Percentiles rank a stretch among this genome's conserved stretches.
Conservation (phyloP, 2,797 vertebrate genomes). For the Nannoperca australis region DNA sequence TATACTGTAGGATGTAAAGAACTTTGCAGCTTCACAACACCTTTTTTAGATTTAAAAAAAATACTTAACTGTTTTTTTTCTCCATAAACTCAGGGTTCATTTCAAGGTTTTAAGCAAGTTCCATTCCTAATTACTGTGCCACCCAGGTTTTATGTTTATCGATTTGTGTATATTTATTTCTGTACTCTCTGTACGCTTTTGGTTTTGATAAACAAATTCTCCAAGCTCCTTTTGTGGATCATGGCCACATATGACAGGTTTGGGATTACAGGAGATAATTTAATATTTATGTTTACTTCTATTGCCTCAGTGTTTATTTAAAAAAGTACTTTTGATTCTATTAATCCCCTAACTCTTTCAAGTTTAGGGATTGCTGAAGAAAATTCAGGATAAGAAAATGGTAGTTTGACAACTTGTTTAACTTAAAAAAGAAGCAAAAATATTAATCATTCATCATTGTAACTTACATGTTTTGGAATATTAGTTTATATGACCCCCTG, state of each 20-base stretch:
- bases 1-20: background rate
- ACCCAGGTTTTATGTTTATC: background rate
- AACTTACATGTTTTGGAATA: background rate
- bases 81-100: conserved; percentile 1
- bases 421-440: background rate
- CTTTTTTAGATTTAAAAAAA: background rate
- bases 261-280: background rate
- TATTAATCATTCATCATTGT: background rate
- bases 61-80: background rate
- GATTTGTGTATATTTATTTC: background rate
- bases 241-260: conserved; percentile 9
- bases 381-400: background rate
- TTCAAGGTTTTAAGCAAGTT: conserved; percentile 3
- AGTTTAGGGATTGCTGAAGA: background rate
- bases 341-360: background rate
- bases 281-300: conserved; percentile 2
- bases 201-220: background rate
- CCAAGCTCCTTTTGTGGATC: conserved; percentile 3
- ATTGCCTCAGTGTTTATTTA: background rate
- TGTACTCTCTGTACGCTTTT: background rate
- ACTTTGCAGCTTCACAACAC: background rate
- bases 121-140: too few relatives aligned
- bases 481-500: too few relatives aligned
- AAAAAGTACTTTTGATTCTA: background rate
- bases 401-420: background rate